These are phyloP conservation scores for Mixornis gularis DNA, from an alignment of 2,113 vertebrate genomes.

Conservation along the genomic window DNA sequence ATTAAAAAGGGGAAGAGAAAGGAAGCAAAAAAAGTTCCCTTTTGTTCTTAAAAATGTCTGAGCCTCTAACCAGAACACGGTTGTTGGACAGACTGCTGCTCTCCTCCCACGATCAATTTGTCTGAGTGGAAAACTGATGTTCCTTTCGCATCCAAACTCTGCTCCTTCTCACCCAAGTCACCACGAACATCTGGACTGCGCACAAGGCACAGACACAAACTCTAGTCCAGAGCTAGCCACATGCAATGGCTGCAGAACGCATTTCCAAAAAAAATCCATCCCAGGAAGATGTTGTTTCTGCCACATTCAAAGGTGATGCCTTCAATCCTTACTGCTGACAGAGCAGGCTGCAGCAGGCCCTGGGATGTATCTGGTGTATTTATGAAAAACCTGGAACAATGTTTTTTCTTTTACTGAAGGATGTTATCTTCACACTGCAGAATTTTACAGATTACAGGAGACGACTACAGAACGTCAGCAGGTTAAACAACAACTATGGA, in stretches of 20 bases:
- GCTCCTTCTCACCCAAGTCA: background rate
- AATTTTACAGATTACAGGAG: background rate
- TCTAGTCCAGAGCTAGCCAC: background rate
- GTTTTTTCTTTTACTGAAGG: background rate
- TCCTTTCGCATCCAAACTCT: background rate
- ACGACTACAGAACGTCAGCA: background rate
- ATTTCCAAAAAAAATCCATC: background rate
- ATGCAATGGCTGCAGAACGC: fast-evolving
- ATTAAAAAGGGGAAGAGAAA: slow-evolving; percentile 15
- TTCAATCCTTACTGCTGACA: background rate
- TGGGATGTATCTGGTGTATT: background rate
- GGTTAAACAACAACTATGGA: slow-evolving; percentile 40
- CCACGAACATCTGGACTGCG: fast-evolving
- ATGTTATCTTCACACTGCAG: background rate
- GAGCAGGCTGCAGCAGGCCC: background rate
- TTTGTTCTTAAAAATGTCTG: background rate
- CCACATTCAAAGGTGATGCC: background rate
- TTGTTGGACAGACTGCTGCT: background rate
- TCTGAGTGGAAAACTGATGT: background rate
- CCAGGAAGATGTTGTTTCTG: background rate
- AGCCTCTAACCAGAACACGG: background rate
- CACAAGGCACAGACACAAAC: background rate
- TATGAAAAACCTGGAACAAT: background rate
- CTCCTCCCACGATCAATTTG: background rate
- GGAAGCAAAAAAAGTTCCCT: background rate